Evolutionary conservation across 2,113 vertebrate species (phyloP).

Genomic region (Gavia stellata): DNA sequence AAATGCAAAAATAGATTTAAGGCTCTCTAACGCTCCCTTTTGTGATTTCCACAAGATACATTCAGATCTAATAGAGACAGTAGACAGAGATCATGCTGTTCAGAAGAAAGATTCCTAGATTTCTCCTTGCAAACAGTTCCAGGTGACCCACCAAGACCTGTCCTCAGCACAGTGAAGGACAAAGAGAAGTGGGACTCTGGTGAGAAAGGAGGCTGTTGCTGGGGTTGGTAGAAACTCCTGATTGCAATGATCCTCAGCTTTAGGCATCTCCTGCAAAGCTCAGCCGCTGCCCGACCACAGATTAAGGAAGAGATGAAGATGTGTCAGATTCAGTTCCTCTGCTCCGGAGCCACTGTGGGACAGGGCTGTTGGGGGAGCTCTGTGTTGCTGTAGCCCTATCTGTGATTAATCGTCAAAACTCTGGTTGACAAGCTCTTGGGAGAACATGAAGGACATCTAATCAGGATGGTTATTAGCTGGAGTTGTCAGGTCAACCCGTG

Average conservation of each 20-base stretch:
- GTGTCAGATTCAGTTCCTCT: background rate
- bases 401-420: background rate
- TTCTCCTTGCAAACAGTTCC: background rate
- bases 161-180: background rate
- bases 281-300: background rate
- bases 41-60: background rate
- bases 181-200: background rate
- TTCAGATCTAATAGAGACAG: background rate
- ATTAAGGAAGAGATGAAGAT: background rate
- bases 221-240: background rate
- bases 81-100: background rate
- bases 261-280: background rate
- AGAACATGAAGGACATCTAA: background rate
- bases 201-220: background rate
- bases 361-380: background rate
- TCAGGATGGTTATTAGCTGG: background rate
- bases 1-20: background rate
- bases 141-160: background rate
- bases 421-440: background rate
- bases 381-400: background rate
- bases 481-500: background rate
- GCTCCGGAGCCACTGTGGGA: background rate
- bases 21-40: background rate
- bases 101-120: background rate
- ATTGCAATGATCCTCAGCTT: background rate